Conservation (phyloP, 2,888 invertebrate species). For the Heliconius hortense region DNA sequence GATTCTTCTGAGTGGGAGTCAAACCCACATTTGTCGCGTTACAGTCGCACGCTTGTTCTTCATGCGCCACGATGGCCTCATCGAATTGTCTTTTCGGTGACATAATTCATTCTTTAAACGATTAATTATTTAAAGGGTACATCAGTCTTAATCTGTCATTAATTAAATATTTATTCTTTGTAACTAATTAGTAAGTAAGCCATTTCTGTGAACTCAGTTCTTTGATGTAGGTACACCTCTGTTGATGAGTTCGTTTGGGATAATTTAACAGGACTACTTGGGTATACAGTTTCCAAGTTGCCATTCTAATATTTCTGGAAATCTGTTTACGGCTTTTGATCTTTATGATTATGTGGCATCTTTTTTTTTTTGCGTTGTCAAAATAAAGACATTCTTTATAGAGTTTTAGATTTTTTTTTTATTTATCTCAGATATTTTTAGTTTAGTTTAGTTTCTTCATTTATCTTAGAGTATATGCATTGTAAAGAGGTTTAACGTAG, state of each 20-base stretch:
- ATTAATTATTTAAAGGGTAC: conserved; percentile 5
- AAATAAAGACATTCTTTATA: neutral
- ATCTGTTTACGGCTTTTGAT: conserved; percentile 50
- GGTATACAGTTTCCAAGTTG: conserved; percentile 41
- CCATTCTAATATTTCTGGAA: conserved; percentile 45
- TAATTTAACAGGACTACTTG: conserved; percentile 55
- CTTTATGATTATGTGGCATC: conserved; percentile 42
- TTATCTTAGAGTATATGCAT: too few relatives aligned
- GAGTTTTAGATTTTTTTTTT: neutral
- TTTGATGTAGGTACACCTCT: conserved; percentile 55
- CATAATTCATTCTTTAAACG: neutral
- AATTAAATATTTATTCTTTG: conserved; percentile 52
- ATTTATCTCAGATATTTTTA: too few relatives aligned
- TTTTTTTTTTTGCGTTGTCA: conserved; percentile 10
- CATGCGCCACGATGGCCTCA: neutral
- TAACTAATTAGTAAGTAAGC: conserved; percentile 48
- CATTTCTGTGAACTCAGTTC: conserved; percentile 41
- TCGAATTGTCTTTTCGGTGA: neutral
- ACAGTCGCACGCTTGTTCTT: too few relatives aligned
- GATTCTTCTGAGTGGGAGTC: too few relatives aligned
- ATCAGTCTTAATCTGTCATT: conserved; percentile 49
- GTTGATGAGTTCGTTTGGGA: conserved; percentile 55
- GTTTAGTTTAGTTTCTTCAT: too few relatives aligned
- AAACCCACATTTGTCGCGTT: too few relatives aligned
- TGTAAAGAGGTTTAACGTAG: too few relatives aligned